Conservation (phyloP, 2,888 invertebrate species). For the Oscheius sp. region DNA sequence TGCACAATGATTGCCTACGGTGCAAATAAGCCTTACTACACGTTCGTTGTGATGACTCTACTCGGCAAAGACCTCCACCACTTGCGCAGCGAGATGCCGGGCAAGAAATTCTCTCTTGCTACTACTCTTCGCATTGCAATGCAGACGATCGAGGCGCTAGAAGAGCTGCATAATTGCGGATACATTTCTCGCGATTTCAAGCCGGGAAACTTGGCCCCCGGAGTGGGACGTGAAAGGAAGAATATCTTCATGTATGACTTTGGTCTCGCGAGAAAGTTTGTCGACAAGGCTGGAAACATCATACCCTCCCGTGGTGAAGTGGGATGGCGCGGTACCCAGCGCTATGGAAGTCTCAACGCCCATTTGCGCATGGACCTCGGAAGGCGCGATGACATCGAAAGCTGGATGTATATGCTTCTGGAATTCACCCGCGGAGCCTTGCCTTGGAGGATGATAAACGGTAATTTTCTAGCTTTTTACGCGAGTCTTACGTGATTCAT, state of each 20-base stretch:
- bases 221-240: constrained; percentile 48
- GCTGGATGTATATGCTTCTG: constrained; percentile 64
- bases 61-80: constrained; percentile 63
- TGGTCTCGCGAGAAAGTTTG: constrained; percentile 59
- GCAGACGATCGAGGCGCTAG: constrained; percentile 59
- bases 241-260: constrained; percentile 63
- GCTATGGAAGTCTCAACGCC: constrained; percentile 62
- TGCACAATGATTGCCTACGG: constrained; percentile 46
- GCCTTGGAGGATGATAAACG: constrained; percentile 61
- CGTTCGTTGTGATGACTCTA: constrained; percentile 62
- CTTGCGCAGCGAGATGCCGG: constrained; percentile 56
- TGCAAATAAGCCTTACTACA: constrained; percentile 28
- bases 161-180: constrained; percentile 61
- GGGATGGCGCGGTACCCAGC: constrained; percentile 66
- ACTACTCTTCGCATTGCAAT: constrained; percentile 58
- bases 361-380: constrained; percentile 56
- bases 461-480: too few relatives aligned
- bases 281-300: constrained; percentile 44
- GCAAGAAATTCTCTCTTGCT: constrained; percentile 56
- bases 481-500: background rate
- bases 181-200: constrained; percentile 65
- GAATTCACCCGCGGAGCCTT: constrained; percentile 60
- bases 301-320: constrained; percentile 59
- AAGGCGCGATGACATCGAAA: constrained; percentile 60
- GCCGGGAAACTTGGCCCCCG: constrained; percentile 67